phyloP scores from a whole-genome alignment of 30 jellyfish, hydroid and myxozoan species.

The Phacellophora camtschatica region DNA sequence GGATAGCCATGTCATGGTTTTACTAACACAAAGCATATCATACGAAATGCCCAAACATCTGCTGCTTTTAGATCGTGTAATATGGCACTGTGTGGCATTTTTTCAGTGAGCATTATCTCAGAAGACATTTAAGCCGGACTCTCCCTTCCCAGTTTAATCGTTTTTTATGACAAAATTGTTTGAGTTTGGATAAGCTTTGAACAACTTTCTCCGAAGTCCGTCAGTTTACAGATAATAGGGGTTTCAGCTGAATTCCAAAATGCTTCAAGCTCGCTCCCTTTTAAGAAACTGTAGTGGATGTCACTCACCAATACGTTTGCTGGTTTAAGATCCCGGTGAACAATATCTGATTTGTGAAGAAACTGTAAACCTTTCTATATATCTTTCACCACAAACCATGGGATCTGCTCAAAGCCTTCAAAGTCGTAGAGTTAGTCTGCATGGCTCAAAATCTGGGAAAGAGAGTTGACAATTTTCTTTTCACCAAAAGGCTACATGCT shows the following conservation, averaged over 20 bases:
- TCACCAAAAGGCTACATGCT: background rate
- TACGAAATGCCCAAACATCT: conserved; percentile 20
- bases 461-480: background rate
- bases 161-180: background rate
- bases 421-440: background rate
- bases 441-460: background rate
- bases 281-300: background rate
- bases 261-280: background rate
- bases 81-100: background rate
- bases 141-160: background rate
- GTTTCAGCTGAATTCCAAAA: background rate
- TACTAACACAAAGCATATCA: background rate
- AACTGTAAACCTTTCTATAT: background rate
- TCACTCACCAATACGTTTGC: background rate
- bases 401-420: background rate
- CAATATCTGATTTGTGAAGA: background rate
- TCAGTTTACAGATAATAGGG: background rate
- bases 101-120: background rate
- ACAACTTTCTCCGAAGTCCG: conserved; percentile 31
- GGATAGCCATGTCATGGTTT: background rate
- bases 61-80: background rate
- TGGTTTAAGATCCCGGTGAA: background rate
- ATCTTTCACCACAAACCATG: background rate
- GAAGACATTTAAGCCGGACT: conserved; percentile 1
- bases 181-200: background rate